A percentile compares a stretch with the other conserved stretches of the same genome.
Conservation (phyloP, 2,797 vertebrate genomes). For the Loriculus beryllinus region DNA sequence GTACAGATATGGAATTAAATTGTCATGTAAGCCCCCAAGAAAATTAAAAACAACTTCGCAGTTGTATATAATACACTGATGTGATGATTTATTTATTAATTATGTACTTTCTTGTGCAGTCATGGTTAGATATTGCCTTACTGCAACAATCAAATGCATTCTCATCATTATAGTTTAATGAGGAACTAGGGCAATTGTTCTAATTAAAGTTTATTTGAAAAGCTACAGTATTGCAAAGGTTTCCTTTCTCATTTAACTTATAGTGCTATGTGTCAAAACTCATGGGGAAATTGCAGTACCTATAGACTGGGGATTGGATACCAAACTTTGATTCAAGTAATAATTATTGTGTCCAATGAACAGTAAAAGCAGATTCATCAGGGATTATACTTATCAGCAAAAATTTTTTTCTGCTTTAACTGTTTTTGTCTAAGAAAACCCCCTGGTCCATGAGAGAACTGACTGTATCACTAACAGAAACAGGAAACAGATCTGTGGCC, state of each 20-base stretch:
- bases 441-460: not conserved
- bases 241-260: not conserved
- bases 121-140: not conserved
- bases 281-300: not conserved
- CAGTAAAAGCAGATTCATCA: not conserved
- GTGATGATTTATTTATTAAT: not conserved
- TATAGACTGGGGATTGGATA: accelerated
- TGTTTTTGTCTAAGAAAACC: not conserved
- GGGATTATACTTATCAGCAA: not conserved
- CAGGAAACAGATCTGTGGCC: accelerated
- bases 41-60: not conserved
- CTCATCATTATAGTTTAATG: not conserved
- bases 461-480: not conserved
- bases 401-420: not conserved
- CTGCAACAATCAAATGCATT: not conserved
- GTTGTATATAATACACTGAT: not conserved
- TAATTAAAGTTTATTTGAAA: not conserved
- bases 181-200: not conserved
- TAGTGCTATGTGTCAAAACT: not conserved
- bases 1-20: not conserved
- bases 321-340: not conserved
- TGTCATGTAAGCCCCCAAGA: not conserved
- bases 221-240: not conserved
- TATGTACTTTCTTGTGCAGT: accelerated
- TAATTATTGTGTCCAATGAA: accelerated